Evolutionary conservation across 2,888 invertebrate genomes (phyloP), one percentile per base, ranked within the genome.

Genomic region (Drosophila dives): DNA sequence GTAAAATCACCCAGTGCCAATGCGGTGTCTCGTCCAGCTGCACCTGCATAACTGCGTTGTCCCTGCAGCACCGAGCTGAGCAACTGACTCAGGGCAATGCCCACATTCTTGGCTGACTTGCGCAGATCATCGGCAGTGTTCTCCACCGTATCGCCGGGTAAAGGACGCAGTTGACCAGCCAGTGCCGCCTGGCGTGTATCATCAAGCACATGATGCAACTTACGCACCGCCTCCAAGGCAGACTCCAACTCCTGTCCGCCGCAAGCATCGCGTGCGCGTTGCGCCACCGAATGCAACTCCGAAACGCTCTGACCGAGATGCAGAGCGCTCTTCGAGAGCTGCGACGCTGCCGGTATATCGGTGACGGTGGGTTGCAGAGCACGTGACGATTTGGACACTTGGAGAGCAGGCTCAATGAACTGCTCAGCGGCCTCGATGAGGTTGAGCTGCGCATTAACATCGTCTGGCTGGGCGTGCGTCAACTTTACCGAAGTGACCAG

Each of bases 191-290:
- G 94, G 63, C 96, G 95, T 75, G 97, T 95, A 84, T 97, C 97
- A 33, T 96, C 94, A 26, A 99, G 93, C 83, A 99, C 98, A 40
- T 95, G 95, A 89, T 97, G 96, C 50, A 99, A 93, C 48, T 95
- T 95, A 12, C 95, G 94, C 48, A 99, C 96, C 64, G 97, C 95
- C 83, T 98, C 97, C 0, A 97, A 94, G 0, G 98, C 98, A 0
- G 96, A 96, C 81, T 98, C 97, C 72, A 98, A 93, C 86, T 98
- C 98, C 70, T 97, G 94, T 0, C 96, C 96, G 77, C 97, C 96
- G 91, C 97, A 97, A 0, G 96, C 96, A 83, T 97, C 95, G 55
- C 96, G 95, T 0, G 97, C 95, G 23, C 95, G 94, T 34, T 94
- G 94, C 0, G 95, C 95, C 0, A 95, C 95, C 0, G 95, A 95